Percentiles rank a stretch among this genome's conserved stretches.
phyloP scores from a whole-genome alignment of 2,797 vertebrate species.

The Gallinago solitaria region DNA sequence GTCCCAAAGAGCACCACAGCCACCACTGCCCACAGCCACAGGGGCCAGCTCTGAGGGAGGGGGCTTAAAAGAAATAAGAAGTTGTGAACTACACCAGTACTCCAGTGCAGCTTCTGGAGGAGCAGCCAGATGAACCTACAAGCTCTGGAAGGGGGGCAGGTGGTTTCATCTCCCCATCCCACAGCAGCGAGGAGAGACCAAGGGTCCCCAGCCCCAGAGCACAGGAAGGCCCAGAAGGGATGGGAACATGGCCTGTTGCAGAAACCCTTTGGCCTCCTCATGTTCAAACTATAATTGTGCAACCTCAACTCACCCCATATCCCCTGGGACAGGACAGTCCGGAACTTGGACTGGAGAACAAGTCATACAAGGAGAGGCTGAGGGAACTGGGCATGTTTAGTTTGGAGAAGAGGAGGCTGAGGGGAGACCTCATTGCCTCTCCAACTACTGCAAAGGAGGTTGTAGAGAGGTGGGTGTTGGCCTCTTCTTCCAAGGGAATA shows the following conservation, averaged over 20 bases:
- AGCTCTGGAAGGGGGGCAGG: not conserved
- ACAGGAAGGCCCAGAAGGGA: not conserved
- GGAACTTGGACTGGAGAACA: not conserved
- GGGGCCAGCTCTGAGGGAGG: not conserved
- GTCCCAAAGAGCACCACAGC: not conserved
- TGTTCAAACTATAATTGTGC: not conserved
- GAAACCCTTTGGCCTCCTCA: accelerated
- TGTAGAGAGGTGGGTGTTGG: no score
- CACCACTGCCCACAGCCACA: not conserved
- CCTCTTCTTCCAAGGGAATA: no score
- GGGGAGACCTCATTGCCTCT: no score
- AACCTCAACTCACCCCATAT: not conserved
- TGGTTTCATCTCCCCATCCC: not conserved
- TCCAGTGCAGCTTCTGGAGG: not conserved
- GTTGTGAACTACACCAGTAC: not conserved
- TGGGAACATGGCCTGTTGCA: not conserved
- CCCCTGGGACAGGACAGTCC: not conserved
- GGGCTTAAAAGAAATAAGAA: not conserved
- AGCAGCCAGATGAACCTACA: not conserved
- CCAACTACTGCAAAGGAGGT: no score
- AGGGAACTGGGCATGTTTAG: no score
- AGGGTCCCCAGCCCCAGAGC: not conserved
- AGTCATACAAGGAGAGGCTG: no score
- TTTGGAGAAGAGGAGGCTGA: no score
- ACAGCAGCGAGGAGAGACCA: not conserved